Percentiles rank a stretch among this genome's conserved stretches.
phyloP scores from a whole-genome alignment of 2,888 invertebrate species.

The Amphipoea lucens region DNA sequence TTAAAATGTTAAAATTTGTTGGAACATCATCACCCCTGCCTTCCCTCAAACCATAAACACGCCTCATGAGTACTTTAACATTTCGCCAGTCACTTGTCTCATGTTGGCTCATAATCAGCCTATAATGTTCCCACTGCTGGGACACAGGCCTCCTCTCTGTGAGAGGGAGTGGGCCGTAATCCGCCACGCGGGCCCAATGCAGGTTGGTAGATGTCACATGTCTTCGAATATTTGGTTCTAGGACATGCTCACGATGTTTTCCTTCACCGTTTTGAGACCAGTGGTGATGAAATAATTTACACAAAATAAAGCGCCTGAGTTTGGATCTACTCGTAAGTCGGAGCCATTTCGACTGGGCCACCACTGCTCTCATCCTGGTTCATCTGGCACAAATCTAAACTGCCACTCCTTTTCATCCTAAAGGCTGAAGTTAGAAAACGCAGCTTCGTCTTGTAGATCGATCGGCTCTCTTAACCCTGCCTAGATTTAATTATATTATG shows the following conservation, averaged over 20 bases:
- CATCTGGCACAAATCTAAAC: neutral
- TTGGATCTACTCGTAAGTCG: neutral
- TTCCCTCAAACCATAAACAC: neutral
- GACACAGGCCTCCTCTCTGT: neutral
- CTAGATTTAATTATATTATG: constrained; percentile 3
- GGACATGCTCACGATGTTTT: neutral
- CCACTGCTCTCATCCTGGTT: neutral
- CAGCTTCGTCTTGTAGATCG: neutral
- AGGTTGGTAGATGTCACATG: neutral
- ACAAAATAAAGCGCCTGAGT: neutral
- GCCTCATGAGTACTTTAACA: neutral
- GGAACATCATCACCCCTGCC: neutral
- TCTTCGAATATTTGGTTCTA: neutral
- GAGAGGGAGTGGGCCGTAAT: neutral
- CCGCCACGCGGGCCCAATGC: neutral
- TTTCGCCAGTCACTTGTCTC: neutral
- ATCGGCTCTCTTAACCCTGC: neutral
- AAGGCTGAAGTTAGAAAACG: neutral
- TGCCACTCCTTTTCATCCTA: neutral
- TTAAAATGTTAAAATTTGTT: constrained; percentile 9
- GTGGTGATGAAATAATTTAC: neutral
- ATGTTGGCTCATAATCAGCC: neutral
- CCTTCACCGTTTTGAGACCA: neutral
- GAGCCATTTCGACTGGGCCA: neutral
- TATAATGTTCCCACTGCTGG: neutral